These are phyloP conservation scores for Campopleginae sp. DNA, from an alignment of 2,888 invertebrate species.

Conservation along the genomic window DNA sequence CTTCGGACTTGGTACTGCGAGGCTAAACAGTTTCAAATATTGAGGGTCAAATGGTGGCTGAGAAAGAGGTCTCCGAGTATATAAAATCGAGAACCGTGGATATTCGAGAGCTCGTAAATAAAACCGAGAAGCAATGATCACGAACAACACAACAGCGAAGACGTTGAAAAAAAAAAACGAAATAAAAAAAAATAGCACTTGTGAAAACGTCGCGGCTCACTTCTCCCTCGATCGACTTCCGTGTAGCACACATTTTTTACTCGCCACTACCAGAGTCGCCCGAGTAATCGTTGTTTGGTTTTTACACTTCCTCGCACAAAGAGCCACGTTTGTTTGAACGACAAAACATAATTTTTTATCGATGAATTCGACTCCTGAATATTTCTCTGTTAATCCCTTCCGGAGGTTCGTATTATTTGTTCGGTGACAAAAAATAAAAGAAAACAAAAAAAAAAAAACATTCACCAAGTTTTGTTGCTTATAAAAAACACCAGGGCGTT, in stretches of 20 bases:
- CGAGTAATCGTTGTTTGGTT: conserved; percentile 20
- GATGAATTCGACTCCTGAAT: neutral
- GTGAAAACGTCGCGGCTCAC: conserved; percentile 46
- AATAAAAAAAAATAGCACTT: conserved; percentile 19
- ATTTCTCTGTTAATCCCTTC: neutral
- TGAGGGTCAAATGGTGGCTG: conserved; percentile 12
- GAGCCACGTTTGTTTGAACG: neutral
- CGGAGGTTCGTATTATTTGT: no score
- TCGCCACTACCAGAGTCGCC: conserved; percentile 11
- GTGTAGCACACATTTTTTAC: conserved; percentile 23
- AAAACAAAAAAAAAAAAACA: conserved; percentile 24
- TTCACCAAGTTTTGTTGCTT: conserved; percentile 31
- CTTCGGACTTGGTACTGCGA: conserved; percentile 13
- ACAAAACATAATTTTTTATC: conserved; percentile 15
- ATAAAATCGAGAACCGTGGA: conserved; percentile 26
- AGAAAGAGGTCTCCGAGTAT: conserved; percentile 1
- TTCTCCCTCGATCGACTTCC: conserved; percentile 50
- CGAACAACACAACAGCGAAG: conserved; percentile 1
- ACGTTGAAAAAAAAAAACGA: conserved; percentile 1
- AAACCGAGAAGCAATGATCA: conserved; percentile 39
- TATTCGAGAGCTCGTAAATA: conserved; percentile 55
- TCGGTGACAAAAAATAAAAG: neutral
- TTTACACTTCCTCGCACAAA: neutral
- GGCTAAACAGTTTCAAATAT: conserved; percentile 27
- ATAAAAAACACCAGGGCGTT: conserved; percentile 69